Conservation (phyloP, 2,113 vertebrate genomes). For the Theristicus caerulescens region DNA sequence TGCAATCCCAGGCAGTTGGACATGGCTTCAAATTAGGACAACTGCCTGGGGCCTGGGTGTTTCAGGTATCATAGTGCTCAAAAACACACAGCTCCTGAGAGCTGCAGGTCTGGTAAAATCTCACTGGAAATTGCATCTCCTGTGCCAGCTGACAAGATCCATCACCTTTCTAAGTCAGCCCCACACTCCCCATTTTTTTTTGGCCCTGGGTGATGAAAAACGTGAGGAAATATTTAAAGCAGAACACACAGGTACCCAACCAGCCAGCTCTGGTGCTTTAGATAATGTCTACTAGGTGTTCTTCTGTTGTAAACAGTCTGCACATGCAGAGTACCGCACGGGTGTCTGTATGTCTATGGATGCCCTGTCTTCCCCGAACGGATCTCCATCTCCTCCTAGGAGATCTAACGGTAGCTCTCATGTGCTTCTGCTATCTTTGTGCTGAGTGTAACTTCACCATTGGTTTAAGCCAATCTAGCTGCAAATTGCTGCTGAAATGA, state of each 20-base stretch:
- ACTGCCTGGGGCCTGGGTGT: not conserved
- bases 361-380: not conserved
- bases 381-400: not conserved
- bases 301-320: not conserved
- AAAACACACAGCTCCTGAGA: not conserved
- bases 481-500: not conserved
- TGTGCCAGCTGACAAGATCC: not conserved
- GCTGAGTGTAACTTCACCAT: not conserved
- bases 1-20: not conserved
- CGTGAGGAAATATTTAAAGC: not conserved
- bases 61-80: not conserved
- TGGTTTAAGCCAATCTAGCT: not conserved
- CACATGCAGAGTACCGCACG: not conserved
- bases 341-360: fast-evolving
- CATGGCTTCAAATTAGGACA: not conserved
- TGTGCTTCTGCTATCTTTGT: not conserved
- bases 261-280: not conserved
- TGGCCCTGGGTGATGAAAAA: not conserved
- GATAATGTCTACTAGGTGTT: not conserved
- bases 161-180: not conserved
- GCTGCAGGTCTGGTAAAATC: not conserved
- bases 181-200: not conserved
- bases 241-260: not conserved
- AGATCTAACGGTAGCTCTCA: not conserved
- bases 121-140: not conserved